A percentile compares a stretch with the other conserved stretches of the same genome.
phyloP scores from a whole-genome alignment of 2,888 invertebrate species.

The Eupelmus urozonus region DNA sequence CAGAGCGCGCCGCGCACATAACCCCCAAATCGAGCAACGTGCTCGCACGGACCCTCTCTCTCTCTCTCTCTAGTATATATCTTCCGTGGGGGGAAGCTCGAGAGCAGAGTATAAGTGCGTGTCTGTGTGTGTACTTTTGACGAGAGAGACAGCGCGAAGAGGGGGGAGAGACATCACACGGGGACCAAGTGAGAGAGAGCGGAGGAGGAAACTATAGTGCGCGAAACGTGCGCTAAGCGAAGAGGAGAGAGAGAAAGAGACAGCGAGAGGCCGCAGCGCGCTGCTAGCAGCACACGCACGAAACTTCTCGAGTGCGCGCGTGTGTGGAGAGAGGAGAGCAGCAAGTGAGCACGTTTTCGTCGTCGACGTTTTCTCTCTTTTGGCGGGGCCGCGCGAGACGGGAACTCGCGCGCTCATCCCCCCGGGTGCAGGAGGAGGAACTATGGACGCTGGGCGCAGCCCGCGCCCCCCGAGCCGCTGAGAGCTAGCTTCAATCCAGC shows the following conservation, averaged over 20 bases:
- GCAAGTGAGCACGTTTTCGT: conserved; percentile 18
- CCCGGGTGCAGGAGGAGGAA: conserved; percentile 12
- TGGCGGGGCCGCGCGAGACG: conserved; percentile 23
- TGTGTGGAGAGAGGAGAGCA: no score
- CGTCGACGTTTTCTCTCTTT: background rate
- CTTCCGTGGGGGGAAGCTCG: no score
- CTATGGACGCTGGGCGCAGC: conserved; percentile 47
- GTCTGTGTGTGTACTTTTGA: background rate
- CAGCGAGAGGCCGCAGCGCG: no score
- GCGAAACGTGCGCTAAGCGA: conserved; percentile 45
- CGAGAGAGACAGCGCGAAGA: background rate
- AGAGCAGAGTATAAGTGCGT: background rate
- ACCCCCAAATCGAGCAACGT: conserved; percentile 47
- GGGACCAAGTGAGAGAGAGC: background rate
- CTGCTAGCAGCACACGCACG: no score
- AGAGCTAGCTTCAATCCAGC: no score
- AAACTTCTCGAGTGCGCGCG: conserved; percentile 36
- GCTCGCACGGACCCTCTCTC: background rate
- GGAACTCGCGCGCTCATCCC: conserved; percentile 23
- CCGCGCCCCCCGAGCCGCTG: background rate
- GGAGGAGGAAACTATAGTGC: conserved; percentile 30
- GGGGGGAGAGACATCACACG: background rate
- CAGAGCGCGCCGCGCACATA: conserved; percentile 66
- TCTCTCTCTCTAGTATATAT: no score
- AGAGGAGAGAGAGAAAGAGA: no score